Base-by-base conservation (phyloP, 2,113 vertebrate genomes). In the Pipa parva region DNA sequence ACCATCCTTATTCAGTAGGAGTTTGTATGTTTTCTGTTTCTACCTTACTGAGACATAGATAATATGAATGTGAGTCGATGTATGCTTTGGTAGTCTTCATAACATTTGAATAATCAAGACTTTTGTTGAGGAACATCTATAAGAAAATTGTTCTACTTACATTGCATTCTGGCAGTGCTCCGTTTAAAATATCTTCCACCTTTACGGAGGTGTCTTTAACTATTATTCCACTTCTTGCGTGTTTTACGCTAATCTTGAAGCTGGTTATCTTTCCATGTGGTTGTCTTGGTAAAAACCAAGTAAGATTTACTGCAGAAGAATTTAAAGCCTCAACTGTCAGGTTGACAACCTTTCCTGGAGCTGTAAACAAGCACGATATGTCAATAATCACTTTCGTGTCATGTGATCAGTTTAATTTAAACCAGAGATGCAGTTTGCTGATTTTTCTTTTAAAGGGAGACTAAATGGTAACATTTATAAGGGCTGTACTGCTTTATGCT, bases 211-310 rank as follows among this genome's bases (percentile, higher is more conserved):
- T 90, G 36, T 76, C 89, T 49, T 89, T 93, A 58, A 94, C 90
- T 2, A 87, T 79, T 79, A 90, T 81, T 10, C 91, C 88, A 10
- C 88, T 97, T 73, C 94, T 91, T 72, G 90, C 92, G n/a, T 93
- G 88, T 72, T 95, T 99, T 46, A 92, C 92, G 75, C 93, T 97
- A 50, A 99, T 92, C 46, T 92, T 91, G 80, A 99, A 99, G 79
- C 90, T 92, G 36, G 89, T 97, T 79, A 99, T 98, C 78, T 93
- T 97, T 39, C 97, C 97, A 70, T 99, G 97, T 75, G 94, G 96
- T 77, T 92, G 93, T 25, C 77, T 80, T 9, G 97, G 97, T 73
- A 99, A 88, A 81, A 88, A 97, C 97, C 97, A 99, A 46, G 89
- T 93, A 20, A 99, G 80, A 76, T 92, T 84, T 64, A 96, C 94